Percentiles rank a stretch among this genome's conserved stretches.
Evolutionary conservation across 2,797 vertebrate genomes (phyloP).

Genomic region (Spondyliosoma cantharus): DNA sequence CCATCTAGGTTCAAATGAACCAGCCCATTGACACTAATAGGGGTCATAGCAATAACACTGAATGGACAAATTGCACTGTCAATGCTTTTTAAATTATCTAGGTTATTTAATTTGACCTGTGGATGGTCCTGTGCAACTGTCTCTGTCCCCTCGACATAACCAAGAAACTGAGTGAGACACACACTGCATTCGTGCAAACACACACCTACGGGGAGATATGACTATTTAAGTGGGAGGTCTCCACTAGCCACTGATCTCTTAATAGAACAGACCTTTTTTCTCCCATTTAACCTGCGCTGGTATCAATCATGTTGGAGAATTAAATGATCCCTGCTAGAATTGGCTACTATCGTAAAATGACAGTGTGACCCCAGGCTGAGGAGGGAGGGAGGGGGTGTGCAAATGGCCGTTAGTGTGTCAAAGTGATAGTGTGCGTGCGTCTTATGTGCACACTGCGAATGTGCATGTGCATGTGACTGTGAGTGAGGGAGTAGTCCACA

Average conservation of each 20-base stretch:
- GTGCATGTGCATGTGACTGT: conserved; percentile 24
- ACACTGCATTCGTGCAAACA: conserved; percentile 41
- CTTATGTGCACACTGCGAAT: conserved; percentile 23
- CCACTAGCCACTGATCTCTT: conserved; percentile 94
- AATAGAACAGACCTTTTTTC: conserved; percentile 95
- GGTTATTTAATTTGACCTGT: conserved; percentile 99
- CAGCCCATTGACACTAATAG: conserved; percentile 91
- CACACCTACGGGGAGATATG: conserved; percentile 68
- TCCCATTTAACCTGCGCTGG: conserved; percentile 92
- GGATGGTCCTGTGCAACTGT: conserved; percentile 85
- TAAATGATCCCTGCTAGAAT: conserved; percentile 98
- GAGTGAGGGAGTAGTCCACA: conserved; percentile 67
- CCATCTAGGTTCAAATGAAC: conserved; percentile 88
- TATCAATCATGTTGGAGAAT: conserved; percentile 97
- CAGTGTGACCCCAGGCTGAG: conserved; percentile 91
- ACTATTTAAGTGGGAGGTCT: conserved; percentile 99
- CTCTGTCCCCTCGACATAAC: conserved; percentile 86
- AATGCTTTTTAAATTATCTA: conserved; percentile 96
- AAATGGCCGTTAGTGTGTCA: conserved; percentile 58
- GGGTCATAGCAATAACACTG: conserved; percentile 97
- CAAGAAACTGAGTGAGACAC: conserved; percentile 54
- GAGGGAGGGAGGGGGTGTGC: conserved; percentile 53
- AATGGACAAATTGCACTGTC: conserved; percentile 96
- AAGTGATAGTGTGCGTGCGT: conserved; percentile 34
- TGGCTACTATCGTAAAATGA: conserved; percentile 97